These are phyloP conservation scores for Catajapyx aquilonaris DNA, from an alignment of 1,140 invertebrate species.

Conservation along the genomic window DNA sequence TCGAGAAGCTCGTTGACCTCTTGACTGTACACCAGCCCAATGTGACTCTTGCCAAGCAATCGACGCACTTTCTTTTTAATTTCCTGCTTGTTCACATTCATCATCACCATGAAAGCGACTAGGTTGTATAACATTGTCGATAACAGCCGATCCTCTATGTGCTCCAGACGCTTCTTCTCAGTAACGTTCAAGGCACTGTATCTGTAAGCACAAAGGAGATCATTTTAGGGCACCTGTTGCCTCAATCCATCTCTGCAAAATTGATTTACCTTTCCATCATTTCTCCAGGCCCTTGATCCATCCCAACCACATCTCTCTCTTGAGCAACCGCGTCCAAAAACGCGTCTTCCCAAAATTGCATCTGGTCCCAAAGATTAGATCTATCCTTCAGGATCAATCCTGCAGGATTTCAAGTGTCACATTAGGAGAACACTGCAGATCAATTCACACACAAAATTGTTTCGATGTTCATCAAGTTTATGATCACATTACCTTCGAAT, in stretches of 20 bases:
- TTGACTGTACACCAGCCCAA: slow-evolving; percentile 90
- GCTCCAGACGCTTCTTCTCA: slow-evolving; percentile 86
- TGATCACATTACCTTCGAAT: slow-evolving; percentile 48
- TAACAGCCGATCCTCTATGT: slow-evolving; percentile 91
- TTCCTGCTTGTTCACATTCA: slow-evolving; percentile 67
- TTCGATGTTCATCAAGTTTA: not conserved
- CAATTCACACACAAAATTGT: not conserved
- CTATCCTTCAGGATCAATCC: slow-evolving; percentile 42
- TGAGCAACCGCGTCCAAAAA: slow-evolving; percentile 97
- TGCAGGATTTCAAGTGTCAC: slow-evolving; percentile 4
- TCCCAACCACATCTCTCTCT: slow-evolving; percentile 95
- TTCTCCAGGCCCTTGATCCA: slow-evolving; percentile 96
- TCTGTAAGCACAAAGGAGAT: slow-evolving; percentile 18
- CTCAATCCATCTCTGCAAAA: too few relatives aligned
- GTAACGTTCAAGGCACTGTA: slow-evolving; percentile 85
- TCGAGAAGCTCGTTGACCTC: slow-evolving; percentile 93
- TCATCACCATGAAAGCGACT: slow-evolving; percentile 88
- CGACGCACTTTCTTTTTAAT: slow-evolving; percentile 81
- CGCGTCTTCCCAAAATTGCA: slow-evolving; percentile 99
- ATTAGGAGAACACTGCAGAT: not conserved
- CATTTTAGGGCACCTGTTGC: not conserved
- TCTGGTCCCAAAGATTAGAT: slow-evolving; percentile 91
- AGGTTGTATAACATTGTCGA: slow-evolving; percentile 93
- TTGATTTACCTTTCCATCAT: slow-evolving; percentile 97
- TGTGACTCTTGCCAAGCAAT: slow-evolving; percentile 91